Evolutionary conservation across 2,113 vertebrate species (phyloP).

Genomic region (Spheniscus mendiculus): DNA sequence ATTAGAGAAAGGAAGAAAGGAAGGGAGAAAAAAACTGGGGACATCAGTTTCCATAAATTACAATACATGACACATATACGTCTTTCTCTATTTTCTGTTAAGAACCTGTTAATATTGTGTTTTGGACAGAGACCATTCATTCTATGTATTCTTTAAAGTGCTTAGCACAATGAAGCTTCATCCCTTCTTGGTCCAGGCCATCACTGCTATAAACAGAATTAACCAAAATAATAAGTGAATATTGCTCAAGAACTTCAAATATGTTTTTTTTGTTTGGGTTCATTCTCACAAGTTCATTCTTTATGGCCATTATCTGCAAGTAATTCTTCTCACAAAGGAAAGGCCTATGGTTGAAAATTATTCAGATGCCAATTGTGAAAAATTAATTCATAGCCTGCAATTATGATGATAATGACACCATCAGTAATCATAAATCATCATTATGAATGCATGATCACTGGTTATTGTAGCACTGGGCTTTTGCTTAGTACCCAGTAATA

Average conservation of each 20-base stretch:
- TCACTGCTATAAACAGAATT: neutral
- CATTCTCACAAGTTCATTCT: neutral
- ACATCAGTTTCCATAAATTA: neutral
- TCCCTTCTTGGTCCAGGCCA: neutral
- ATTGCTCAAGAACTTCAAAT: neutral
- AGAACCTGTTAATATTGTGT: neutral
- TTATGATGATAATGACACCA: constrained; percentile 31
- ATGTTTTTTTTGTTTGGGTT: neutral
- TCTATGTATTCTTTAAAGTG: neutral
- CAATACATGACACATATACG: neutral
- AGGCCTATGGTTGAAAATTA: neutral
- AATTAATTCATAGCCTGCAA: constrained; percentile 37
- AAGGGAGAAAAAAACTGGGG: neutral
- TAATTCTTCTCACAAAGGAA: neutral
- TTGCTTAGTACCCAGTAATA: neutral
- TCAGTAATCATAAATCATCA: constrained; percentile 44
- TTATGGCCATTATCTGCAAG: neutral
- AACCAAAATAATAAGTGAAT: neutral
- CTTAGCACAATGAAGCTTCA: neutral
- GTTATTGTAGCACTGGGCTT: neutral
- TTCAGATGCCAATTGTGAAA: constrained; percentile 44
- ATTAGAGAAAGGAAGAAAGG: neutral
- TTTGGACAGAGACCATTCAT: neutral
- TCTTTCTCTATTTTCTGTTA: neutral
- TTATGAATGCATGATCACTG: neutral